phyloP scores from a whole-genome alignment of 2,888 invertebrate genomes.

The Dolichopus griseipennis region DNA sequence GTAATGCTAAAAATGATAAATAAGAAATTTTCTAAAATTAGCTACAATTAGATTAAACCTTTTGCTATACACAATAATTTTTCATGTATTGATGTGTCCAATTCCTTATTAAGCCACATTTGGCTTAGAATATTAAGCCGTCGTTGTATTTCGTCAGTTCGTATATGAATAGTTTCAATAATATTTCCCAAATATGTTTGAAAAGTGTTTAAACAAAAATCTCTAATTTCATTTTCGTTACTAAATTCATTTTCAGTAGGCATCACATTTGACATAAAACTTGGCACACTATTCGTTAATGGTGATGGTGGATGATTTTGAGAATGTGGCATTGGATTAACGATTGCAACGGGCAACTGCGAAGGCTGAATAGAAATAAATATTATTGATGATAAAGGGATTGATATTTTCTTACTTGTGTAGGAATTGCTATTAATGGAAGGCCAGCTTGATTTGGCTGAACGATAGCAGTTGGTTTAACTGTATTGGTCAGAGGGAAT shows the following conservation, averaged over 20 bases:
- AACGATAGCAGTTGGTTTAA: conserved; percentile 33
- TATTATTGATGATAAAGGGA: too few species aligned
- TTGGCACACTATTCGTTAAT: conserved; percentile 16
- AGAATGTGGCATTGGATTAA: conserved; percentile 25
- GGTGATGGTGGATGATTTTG: conserved; percentile 13
- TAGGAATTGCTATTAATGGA: conserved; percentile 24
- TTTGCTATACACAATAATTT: conserved; percentile 29
- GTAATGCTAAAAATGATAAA: conserved; percentile 23
- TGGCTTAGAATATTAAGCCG: conserved; percentile 30
- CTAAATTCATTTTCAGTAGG: background rate
- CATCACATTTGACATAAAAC: conserved; percentile 7
- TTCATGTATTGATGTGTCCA: conserved; percentile 27
- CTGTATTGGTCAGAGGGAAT: conserved; percentile 30
- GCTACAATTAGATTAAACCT: conserved; percentile 21
- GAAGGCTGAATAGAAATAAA: background rate
- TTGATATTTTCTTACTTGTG: conserved; percentile 15
- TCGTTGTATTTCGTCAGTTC: conserved; percentile 29
- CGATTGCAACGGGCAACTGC: conserved; percentile 30
- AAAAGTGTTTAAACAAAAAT: conserved; percentile 20
- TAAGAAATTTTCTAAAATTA: background rate
- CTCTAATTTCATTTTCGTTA: conserved; percentile 15
- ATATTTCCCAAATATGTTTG: conserved; percentile 24
- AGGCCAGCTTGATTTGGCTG: conserved; percentile 28
- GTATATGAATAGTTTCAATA: conserved; percentile 27
- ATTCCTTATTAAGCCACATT: conserved; percentile 29